Conservation (phyloP, 2,113 vertebrate species). For the Ceyx melanurus region DNA sequence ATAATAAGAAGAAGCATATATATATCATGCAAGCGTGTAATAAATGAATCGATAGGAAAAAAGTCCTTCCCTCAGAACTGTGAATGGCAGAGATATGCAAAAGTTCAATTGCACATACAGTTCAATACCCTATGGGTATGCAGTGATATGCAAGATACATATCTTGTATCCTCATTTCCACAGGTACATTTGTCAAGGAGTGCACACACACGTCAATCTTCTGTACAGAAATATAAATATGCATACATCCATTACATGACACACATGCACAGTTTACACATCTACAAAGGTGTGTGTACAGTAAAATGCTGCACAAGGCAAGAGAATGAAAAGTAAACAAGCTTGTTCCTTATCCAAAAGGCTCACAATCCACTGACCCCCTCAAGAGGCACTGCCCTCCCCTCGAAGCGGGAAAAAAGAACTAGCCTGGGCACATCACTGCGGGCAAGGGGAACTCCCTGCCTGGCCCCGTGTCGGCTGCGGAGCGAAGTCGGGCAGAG, state of each 20-base stretch:
- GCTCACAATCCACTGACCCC: background rate
- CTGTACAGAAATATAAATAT: background rate
- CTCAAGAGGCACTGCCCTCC: background rate
- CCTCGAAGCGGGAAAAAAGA: background rate
- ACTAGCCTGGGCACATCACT: accelerated
- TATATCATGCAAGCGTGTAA: background rate
- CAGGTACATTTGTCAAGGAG: background rate
- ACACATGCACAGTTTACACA: background rate
- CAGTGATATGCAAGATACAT: background rate
- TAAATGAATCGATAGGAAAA: background rate
- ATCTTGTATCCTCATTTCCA: background rate
- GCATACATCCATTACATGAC: accelerated
- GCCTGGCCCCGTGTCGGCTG: accelerated
- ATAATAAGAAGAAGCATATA: too few relatives aligned
- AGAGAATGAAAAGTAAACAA: accelerated
- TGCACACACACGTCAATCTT: accelerated
- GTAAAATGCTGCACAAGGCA: background rate
- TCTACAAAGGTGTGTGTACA: accelerated
- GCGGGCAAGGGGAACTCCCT: accelerated
- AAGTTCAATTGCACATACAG: background rate
- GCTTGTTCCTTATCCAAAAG: background rate
- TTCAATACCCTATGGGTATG: background rate
- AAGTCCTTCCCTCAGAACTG: background rate
- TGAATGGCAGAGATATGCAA: background rate
- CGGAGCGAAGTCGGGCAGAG: accelerated